Evolutionary conservation across 2,797 vertebrate genomes (phyloP).

Genomic region (Gymnopithys bicolor): DNA sequence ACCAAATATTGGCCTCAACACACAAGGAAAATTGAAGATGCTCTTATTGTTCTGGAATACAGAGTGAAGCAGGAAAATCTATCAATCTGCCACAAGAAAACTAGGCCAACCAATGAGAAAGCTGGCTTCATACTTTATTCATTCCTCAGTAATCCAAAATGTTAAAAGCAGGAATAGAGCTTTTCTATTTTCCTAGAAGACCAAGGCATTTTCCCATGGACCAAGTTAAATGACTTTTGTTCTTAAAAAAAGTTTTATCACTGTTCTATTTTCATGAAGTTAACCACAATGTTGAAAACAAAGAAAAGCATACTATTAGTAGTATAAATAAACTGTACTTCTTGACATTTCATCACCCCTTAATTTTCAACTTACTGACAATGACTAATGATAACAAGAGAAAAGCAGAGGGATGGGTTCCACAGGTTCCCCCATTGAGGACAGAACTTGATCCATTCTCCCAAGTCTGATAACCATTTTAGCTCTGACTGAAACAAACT

Average conservation of each 20-base stretch:
- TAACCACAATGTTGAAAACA: background rate
- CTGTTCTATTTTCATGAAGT: background rate
- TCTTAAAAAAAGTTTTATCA: background rate
- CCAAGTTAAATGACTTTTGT: background rate
- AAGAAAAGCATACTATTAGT: background rate
- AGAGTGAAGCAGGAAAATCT: conserved; percentile 13
- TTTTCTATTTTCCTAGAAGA: background rate
- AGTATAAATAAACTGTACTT: background rate
- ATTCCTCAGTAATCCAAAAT: conserved; percentile 20
- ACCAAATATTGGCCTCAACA: conserved; percentile 3
- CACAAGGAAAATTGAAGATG: conserved; percentile 26
- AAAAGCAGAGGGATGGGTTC: background rate
- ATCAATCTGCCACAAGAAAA: conserved; percentile 6
- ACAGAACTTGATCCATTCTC: background rate
- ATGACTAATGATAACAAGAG: background rate
- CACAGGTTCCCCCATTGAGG: fast-evolving
- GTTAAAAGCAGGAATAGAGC: background rate
- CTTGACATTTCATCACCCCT: background rate
- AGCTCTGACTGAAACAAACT: background rate
- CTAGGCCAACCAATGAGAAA: background rate
- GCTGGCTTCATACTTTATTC: background rate
- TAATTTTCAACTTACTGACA: background rate
- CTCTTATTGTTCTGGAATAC: conserved; percentile 8
- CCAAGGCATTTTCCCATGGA: background rate
- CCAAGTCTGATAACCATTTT: background rate